Evolutionary conservation across 1,140 invertebrate species (phyloP).

Genomic region (Tetramorium alpestre): DNA sequence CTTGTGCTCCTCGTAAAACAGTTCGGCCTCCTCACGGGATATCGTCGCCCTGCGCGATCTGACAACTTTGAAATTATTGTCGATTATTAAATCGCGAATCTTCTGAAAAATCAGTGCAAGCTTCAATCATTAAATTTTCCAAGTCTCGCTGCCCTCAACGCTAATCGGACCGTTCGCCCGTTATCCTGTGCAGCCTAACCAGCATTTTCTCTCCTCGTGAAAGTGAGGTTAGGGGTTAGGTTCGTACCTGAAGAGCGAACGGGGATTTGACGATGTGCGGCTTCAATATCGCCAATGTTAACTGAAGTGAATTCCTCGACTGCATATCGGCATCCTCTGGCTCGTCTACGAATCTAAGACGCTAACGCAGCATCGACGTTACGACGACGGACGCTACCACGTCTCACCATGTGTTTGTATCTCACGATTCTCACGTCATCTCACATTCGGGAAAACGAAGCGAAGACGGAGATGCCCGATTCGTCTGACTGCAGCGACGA

Average conservation of each 20-base stretch:
- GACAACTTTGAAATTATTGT: slow-evolving; percentile 92
- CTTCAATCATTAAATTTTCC: slow-evolving; percentile 6
- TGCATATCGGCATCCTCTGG: slow-evolving; percentile 73
- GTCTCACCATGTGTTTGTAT: not conserved
- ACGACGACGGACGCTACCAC: not conserved
- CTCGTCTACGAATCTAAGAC: not conserved
- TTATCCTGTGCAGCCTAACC: not conserved
- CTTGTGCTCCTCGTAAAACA: slow-evolving; percentile 94
- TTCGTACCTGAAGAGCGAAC: slow-evolving; percentile 86
- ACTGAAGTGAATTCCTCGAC: slow-evolving; percentile 80
- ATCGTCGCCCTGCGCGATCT: slow-evolving; percentile 89
- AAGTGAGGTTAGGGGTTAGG: slow-evolving; percentile 55
- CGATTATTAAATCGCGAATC: slow-evolving; percentile 89
- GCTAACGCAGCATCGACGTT: not conserved
- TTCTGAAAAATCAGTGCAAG: slow-evolving; percentile 82
- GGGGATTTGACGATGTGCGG: slow-evolving; percentile 91
- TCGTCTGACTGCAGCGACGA: not conserved
- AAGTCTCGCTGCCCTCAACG: not conserved
- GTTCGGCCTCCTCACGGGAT: slow-evolving; percentile 88
- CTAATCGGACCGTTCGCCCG: not conserved
- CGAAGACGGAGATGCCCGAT: not conserved
- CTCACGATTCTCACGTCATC: not conserved
- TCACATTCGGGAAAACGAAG: too few species aligned
- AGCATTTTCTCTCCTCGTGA: not conserved
- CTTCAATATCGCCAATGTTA: slow-evolving; percentile 91